Evolutionary conservation across 2,888 invertebrate species (phyloP), one percentile per base, ranked within the genome.

Genomic region (Drosophila sordidula): DNA sequence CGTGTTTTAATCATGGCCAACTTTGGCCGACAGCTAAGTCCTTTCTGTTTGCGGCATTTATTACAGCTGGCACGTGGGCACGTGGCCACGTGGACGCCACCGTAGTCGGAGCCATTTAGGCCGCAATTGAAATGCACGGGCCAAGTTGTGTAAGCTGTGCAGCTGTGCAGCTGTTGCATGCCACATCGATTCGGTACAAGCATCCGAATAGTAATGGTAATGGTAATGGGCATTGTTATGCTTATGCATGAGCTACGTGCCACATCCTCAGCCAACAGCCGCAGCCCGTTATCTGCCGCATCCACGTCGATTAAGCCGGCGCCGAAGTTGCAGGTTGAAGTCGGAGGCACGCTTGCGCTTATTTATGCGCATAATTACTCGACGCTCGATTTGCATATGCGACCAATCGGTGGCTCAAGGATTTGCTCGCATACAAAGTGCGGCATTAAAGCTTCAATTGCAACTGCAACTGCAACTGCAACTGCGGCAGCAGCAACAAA

Each of bases 101-200:
- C 14, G 32, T 11, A 38, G 45, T 32, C 22, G 39, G 38, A 49
- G 54, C 55, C 62, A 61, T 80, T 78, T 63, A 32, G 71, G 67
- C 65, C 86, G 57, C 85, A 77, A 85, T 85, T 81, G 76, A 86
- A 82, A 81, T 81, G 83, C 81, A 86, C 51, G 74, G 44, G 44
- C 36, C 61, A 39, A 45, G 42, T 39, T 50, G 42, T 84, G 82
- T 72, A 66, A 69, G 57, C 65, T 11, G 11, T 32, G 64, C 83
- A 83, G 83, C 87, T 84, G 18, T 51, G 56, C 83, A 83, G 83
- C 87, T 84, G 83, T 88, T 88, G 83, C 83, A 86, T 88, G 89
- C 88, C 87, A 69, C 87, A 88, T 72, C 76, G 79, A 71, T 76
- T 67, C 61, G 85, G 41, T 41, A 58, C 72, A 66, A 18, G 57